A percentile compares a stretch with the other conserved stretches of the same genome.
Evolutionary conservation across 1,140 invertebrate species (phyloP).

Genomic region (Drosophila miranda): DNA sequence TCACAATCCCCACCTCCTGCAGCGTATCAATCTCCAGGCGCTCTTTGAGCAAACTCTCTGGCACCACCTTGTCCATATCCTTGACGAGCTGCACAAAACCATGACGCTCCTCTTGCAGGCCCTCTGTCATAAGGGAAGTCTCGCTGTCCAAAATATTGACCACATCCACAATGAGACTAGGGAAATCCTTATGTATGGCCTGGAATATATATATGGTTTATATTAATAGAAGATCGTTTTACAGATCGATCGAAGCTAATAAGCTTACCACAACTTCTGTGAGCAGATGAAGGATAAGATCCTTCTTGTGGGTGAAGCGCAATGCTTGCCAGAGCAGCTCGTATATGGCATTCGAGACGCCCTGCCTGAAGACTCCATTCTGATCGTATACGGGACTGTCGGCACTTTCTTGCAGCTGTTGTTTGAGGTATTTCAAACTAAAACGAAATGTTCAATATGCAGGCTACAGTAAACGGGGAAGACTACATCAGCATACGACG

Average conservation of each 20-base stretch:
- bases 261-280: slow-evolving; percentile 87
- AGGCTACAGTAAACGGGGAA: too few relatives aligned
- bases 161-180: slow-evolving; percentile 90
- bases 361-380: slow-evolving; percentile 62
- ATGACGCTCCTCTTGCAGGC: slow-evolving; percentile 86
- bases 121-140: slow-evolving; percentile 84
- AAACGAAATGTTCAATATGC: slow-evolving; percentile 57
- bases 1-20: slow-evolving; percentile 95
- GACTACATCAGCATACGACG: background rate
- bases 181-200: slow-evolving; percentile 89
- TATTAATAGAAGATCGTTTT: background rate
- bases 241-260: background rate
- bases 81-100: slow-evolving; percentile 91
- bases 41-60: slow-evolving; percentile 94
- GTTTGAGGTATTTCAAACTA: slow-evolving; percentile 79
- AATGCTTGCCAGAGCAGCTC: slow-evolving; percentile 88
- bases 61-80: slow-evolving; percentile 90
- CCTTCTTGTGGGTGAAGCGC: slow-evolving; percentile 87
- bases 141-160: slow-evolving; percentile 91
- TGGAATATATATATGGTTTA: slow-evolving; percentile 68
- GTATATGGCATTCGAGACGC: slow-evolving; percentile 84
- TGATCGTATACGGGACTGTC: slow-evolving; percentile 72
- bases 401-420: slow-evolving; percentile 64
- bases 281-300: slow-evolving; percentile 86
- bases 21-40: slow-evolving; percentile 96